These are phyloP conservation scores for Polyergus mexicanus DNA, from an alignment of 1,140 invertebrate species.

Conservation along the genomic window DNA sequence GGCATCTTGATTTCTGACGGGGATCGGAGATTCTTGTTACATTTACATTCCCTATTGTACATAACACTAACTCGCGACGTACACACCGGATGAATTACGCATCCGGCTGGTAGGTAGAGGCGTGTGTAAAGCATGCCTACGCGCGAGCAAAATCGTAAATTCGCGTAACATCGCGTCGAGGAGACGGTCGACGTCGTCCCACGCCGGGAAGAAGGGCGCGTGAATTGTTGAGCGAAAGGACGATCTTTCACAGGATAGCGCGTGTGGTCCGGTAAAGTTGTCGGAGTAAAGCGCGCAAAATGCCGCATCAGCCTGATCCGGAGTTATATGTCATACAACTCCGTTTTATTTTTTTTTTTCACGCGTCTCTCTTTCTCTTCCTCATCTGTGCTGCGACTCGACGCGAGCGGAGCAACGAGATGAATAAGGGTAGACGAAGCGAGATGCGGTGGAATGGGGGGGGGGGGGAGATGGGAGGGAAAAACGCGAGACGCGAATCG, in stretches of 20 bases:
- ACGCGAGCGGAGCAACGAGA: not conserved
- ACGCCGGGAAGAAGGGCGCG: slow-evolving; percentile 44
- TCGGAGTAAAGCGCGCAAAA: slow-evolving; percentile 75
- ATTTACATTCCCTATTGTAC: not conserved
- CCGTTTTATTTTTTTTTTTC: slow-evolving; percentile 23
- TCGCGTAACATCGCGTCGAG: slow-evolving; percentile 62
- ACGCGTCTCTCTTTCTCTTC: not conserved
- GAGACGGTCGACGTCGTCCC: slow-evolving; percentile 64
- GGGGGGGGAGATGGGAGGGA: not conserved
- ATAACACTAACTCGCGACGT: slow-evolving; percentile 14
- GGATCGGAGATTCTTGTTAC: slow-evolving; percentile 9
- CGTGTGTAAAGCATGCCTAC: slow-evolving; percentile 51
- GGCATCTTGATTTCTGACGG: not conserved
- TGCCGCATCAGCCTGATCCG: slow-evolving; percentile 76
- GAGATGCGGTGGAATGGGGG: not conserved
- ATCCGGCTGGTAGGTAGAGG: slow-evolving; percentile 35
- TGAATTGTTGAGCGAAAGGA: slow-evolving; percentile 49
- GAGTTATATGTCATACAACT: slow-evolving; percentile 67
- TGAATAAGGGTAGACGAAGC: slow-evolving; percentile 19
- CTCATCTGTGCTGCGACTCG: not conserved
- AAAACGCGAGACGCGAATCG: slow-evolving; percentile 29
- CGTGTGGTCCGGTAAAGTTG: slow-evolving; percentile 77
- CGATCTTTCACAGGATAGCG: slow-evolving; percentile 51
- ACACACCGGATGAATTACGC: slow-evolving; percentile 46
- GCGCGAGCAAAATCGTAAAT: slow-evolving; percentile 66